Evolutionary conservation across 1,140 invertebrate species (phyloP), one percentile per base, ranked within the genome.

Genomic region (Meteorus sp.): DNA sequence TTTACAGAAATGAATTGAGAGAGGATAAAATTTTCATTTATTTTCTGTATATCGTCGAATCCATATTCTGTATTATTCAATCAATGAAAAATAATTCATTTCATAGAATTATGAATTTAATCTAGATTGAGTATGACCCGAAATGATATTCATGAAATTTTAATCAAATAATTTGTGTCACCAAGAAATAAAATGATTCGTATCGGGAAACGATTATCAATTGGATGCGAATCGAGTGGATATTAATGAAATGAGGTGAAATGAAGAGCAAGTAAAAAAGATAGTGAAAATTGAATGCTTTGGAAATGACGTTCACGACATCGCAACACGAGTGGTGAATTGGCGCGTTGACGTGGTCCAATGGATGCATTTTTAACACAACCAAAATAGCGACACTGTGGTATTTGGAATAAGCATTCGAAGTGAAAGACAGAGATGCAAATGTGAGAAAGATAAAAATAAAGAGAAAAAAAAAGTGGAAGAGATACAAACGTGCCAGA

Each of bases 291-390:
- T n/a, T n/a, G n/a, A n/a, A 31, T 15, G 33, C 45, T 20, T 44
- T 39, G 44, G 55, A 41, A 23, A 19, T 35, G 29, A 35, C 59
- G 51, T 47, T 43, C 61, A 64, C 63, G 64, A 61, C 62, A 67
- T 70, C 60, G 64, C 59, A 45, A 51, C 43, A 43, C 60, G 54
- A 54, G 60, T 53, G 59, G 62, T 56, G 66, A 70, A 72, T 67
- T 64, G 61, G 47, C 62, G 59, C 66, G 68, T 69, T 71, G 65
- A 70, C 63, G 64, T 58, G 58, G 11, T 63, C 61, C 68, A 67
- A 74, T 75, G 71, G 68, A 71, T 74, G 71, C 70, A 73, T 73
- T 75, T 75, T 75, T 75, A 73, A 74, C 71, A 65, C 64, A 68
- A 74, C 71, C 50, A 65, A 75, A 75, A 75, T 74, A 75, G 69